Base-by-base conservation (phyloP, 2,888 invertebrate genomes). In the Sinohyriopsis cumingii region DNA sequence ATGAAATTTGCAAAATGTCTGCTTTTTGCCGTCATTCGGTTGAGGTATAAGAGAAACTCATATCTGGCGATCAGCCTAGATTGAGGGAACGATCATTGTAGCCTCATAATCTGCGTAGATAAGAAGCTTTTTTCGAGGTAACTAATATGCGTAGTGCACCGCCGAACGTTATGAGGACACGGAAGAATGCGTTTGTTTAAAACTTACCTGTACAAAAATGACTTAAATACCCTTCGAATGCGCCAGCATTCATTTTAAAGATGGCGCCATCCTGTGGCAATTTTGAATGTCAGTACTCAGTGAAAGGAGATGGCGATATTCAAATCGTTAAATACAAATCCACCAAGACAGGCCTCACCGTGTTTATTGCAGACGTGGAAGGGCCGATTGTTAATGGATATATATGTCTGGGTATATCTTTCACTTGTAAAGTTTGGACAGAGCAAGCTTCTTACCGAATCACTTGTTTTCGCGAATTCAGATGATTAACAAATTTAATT, bases 341-440 rank as follows among this genome's bases (percentile, higher is more conserved):
- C 0, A 92, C 92, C 71, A 93, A 82, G 57, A 96, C 96, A 56
- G 96, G 96, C n/a, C 90, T 97, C 59, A 94, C 94, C 7, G 93
- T 97, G 59, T 94, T 95, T 68, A 93, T 96, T 77, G 95, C 95
- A 15, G 94, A 95, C 89, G 94, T 96, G 7, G 95, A 95, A 81
- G 96, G 96, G 0, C 97, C 97, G n/a, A 92, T 96, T 55, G 96
- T 97, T 5, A 94, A 95, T 88, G 96, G 96, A 68, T 95, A 94
- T 88, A 95, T 97, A 89, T 94, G 94, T 85, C 91, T 97, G 65
- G 96, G 96, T 96, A 92, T 91, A 91, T 87, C 61, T 56, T 22
- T 22, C 25, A 55, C 2, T n/a, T 56, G 5, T 56, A 19, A 45
- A 55, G 28, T 20, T 15, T n/a, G 5, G 24, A n/a, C n/a, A n/a